Base-by-base conservation (phyloP, 1,140 invertebrate genomes). In the Heliconius hermathena region DNA sequence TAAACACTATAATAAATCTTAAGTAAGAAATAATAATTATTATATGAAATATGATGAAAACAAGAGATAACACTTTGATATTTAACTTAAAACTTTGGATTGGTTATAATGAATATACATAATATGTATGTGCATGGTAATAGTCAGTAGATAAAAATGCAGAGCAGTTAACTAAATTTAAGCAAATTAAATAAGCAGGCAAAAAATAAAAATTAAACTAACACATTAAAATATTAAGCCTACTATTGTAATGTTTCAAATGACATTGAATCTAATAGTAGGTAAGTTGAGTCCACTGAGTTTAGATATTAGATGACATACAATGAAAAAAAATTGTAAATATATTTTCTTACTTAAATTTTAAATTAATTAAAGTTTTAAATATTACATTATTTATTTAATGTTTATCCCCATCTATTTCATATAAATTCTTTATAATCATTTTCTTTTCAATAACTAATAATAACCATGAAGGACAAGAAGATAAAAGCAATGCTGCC, bases 111-210 rank as follows among this genome's bases (percentile, higher is more conserved):
- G 74, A 82, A 88, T 82, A 82, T 81, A 82, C 77, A 71, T 57
- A 82, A 85, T 52, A 52, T 20, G 18, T 76, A 84, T 85, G 81
- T 83, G 66, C 80, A 81, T 81, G 81, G 78, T 87, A 57, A 57
- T 75, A 88, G 83, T 90, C 85, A 84, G 87, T 90, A 91, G 83
- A 93, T 90, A 93, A 90, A 93, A 93, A 93, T 93, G 92, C 92
- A 93, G 91, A 93, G 92, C 90, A 87, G 86, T 88, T 82, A 88
- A 89, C 80, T 85, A 86, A 88, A 84, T 84, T 88, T 78, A 88
- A 88, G 86, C 88, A 84, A 76, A 84, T 79, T 82, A 76, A 80
- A 73, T 22, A 89, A 85, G 85, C 84, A 81, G 71, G 72, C 78
- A 82, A 71, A 74, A 78, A 77, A 76, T 81, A 70, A 54, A 8